Conservation (phyloP, 1,140 invertebrate genomes). For the Lycorma delicatula region DNA sequence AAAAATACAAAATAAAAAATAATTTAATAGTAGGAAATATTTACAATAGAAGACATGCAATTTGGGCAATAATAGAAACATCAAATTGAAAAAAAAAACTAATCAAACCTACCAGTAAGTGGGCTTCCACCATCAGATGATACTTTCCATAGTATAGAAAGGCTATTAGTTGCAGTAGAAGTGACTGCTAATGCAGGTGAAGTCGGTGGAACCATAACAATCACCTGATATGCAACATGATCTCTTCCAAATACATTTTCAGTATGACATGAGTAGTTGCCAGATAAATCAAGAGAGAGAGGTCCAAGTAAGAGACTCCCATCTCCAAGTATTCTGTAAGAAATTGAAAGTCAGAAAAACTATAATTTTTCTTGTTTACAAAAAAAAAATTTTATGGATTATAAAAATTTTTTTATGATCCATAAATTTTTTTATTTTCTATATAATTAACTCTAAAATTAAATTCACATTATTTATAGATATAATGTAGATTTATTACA, state of each 20-base stretch:
- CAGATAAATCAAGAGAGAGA: slow-evolving; percentile 38
- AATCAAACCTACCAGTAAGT: slow-evolving; percentile 50
- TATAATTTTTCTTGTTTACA: too few species aligned
- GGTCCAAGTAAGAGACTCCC: slow-evolving; percentile 18
- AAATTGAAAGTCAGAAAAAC: neutral
- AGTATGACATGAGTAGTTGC: slow-evolving; percentile 75
- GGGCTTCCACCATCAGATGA: slow-evolving; percentile 53
- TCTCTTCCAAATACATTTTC: slow-evolving; percentile 74
- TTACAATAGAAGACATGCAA: too few species aligned
- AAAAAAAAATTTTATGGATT: too few species aligned
- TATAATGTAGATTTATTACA: too few species aligned
- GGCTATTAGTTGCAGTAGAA: slow-evolving; percentile 54
- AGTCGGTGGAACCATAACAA: slow-evolving; percentile 55
- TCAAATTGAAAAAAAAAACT: slow-evolving; percentile 31
- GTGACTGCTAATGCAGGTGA: slow-evolving; percentile 52
- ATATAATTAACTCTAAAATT: too few species aligned
- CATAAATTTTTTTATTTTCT: too few species aligned
- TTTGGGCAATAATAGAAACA: too few species aligned
- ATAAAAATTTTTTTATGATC: too few species aligned
- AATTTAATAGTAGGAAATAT: too few species aligned
- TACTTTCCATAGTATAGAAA: slow-evolving; percentile 57
- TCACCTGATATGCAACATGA: slow-evolving; percentile 62
- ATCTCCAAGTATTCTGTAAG: slow-evolving; percentile 21
- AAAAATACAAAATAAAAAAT: too few species aligned
- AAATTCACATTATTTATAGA: too few species aligned